Percentiles rank a stretch among this genome's conserved stretches.
phyloP scores from a whole-genome alignment of 2,888 invertebrate genomes.

The Ectemnius continuus region DNA sequence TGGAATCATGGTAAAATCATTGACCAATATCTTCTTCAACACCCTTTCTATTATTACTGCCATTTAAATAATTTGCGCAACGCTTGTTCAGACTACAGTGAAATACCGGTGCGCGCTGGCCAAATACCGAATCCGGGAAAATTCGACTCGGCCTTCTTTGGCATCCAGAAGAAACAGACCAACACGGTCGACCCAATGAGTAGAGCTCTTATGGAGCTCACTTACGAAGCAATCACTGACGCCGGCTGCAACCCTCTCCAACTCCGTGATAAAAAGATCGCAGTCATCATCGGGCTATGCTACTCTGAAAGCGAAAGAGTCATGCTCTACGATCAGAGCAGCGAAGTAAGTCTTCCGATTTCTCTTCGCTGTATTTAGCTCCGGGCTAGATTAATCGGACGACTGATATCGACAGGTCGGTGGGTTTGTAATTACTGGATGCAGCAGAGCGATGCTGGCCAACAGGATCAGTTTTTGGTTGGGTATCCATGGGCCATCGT shows the following conservation, averaged over 20 bases:
- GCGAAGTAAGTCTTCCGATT: background rate
- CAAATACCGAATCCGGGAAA: slow-evolving; percentile 85
- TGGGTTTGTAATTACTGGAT: slow-evolving; percentile 86
- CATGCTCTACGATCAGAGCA: slow-evolving; percentile 82
- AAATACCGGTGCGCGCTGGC: slow-evolving; percentile 87
- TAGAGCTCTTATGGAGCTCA: slow-evolving; percentile 81
- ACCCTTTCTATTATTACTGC: too few species aligned
- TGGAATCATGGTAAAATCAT: too few species aligned
- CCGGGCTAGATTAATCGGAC: slow-evolving; percentile 52
- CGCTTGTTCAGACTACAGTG: slow-evolving; percentile 63
- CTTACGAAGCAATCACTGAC: slow-evolving; percentile 80
- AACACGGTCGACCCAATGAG: slow-evolving; percentile 82
- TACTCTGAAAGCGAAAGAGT: slow-evolving; percentile 85
- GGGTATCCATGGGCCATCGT: slow-evolving; percentile 93
- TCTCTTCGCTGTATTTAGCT: too few species aligned
- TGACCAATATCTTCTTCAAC: too few species aligned
- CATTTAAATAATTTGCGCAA: too few species aligned
- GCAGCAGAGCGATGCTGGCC: slow-evolving; percentile 95
- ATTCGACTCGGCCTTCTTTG: slow-evolving; percentile 82
- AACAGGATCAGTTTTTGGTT: slow-evolving; percentile 94
- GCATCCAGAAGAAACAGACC: slow-evolving; percentile 80
- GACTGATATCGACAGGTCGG: slow-evolving; percentile 52
- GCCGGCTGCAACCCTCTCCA: slow-evolving; percentile 82
- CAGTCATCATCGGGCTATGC: slow-evolving; percentile 87
- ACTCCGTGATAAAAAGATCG: slow-evolving; percentile 84